phyloP scores from a whole-genome alignment of 2,113 vertebrate genomes.

The Acanthochromis polyacanthus region DNA sequence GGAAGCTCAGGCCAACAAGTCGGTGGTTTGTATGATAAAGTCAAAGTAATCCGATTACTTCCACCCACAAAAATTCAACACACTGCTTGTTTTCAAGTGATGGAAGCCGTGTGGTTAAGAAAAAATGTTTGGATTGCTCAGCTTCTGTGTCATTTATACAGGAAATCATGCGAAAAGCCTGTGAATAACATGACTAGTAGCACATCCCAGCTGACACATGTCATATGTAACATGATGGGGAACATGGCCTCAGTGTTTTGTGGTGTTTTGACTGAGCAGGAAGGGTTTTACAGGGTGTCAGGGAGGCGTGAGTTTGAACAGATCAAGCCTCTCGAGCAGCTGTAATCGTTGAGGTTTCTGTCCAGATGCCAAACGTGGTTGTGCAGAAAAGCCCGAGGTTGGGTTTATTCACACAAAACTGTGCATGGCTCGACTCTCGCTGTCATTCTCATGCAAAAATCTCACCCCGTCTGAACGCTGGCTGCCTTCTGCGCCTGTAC shows the following conservation, averaged over 20 bases:
- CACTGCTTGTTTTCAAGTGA: neutral
- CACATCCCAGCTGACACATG: no score
- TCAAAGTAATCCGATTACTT: neutral
- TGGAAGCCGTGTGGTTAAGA: no score
- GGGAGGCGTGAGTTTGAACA: constrained; percentile 15
- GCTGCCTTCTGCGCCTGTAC: constrained; percentile 52
- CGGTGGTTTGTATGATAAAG: neutral
- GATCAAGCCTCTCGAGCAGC: constrained; percentile 34
- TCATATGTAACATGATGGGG: no score
- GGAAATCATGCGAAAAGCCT: neutral
- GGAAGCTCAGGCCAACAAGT: neutral
- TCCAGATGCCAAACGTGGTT: constrained; percentile 47
- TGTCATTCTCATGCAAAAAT: constrained; percentile 10
- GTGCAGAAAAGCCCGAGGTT: constrained; percentile 25
- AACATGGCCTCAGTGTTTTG: neutral
- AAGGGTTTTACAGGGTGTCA: neutral
- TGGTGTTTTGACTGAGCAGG: constrained; percentile 5
- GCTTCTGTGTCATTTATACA: neutral
- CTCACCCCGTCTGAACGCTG: constrained; percentile 41
- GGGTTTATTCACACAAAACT: constrained; percentile 34
- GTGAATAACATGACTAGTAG: no score
- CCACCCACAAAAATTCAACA: no score
- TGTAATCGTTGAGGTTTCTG: constrained; percentile 59
- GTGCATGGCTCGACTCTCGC: constrained; percentile 13
- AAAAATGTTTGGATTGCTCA: neutral